Evolutionary conservation across 23 tunicate genomes (phyloP).

Genomic region (Botrylloides violaceus): DNA sequence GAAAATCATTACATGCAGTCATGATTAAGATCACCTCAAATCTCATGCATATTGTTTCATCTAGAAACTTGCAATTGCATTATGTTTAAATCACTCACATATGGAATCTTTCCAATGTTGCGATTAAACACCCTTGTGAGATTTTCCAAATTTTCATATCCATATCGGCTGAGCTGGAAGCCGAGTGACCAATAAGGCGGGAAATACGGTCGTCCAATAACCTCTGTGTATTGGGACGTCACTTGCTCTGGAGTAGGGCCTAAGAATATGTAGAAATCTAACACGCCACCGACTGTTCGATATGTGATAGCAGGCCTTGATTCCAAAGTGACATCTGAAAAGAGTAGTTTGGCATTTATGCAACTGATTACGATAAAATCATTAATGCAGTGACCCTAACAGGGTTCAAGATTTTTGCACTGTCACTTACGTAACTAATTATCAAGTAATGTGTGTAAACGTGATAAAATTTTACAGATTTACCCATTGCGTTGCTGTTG

Average conservation of each 20-base stretch:
- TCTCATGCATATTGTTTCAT: too few relatives aligned
- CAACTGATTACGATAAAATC: too few relatives aligned
- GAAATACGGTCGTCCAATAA: conserved; percentile 74
- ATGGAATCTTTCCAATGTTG: conserved; percentile 62
- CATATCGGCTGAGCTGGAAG: conserved; percentile 86
- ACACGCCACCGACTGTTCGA: conserved; percentile 81
- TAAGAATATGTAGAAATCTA: conserved; percentile 82
- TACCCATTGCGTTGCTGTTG: conserved; percentile 92
- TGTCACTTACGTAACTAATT: too few relatives aligned
- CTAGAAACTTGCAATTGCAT: too few relatives aligned
- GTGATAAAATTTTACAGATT: too few relatives aligned
- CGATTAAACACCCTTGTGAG: conserved; percentile 65
- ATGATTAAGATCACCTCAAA: too few relatives aligned
- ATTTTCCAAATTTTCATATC: conserved; percentile 60
- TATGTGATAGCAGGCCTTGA: conserved; percentile 54
- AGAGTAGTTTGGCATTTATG: too few relatives aligned
- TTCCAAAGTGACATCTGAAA: conserved; percentile 63
- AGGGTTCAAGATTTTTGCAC: too few relatives aligned
- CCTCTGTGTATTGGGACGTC: conserved; percentile 61
- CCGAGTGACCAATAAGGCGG: conserved; percentile 98
- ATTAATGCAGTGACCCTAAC: too few relatives aligned
- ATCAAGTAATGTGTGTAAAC: too few relatives aligned
- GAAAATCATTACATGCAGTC: too few relatives aligned
- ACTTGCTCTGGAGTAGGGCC: conserved; percentile 88
- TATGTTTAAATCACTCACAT: conserved; percentile 31